Evolutionary conservation across 2,797 vertebrate genomes (phyloP).

Genomic region (Caiman crocodilus): DNA sequence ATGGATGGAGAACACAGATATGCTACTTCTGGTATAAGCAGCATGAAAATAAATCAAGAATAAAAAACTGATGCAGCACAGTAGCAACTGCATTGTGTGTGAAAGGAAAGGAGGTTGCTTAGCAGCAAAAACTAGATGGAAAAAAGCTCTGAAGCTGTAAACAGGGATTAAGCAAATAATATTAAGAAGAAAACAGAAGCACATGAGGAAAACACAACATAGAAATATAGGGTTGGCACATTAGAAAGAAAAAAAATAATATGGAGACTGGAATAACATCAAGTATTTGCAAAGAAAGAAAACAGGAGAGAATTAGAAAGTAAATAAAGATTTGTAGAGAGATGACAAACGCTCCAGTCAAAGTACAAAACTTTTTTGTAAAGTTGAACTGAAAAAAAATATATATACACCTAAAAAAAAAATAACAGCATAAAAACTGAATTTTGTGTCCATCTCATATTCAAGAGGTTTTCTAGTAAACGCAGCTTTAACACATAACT

Average conservation of each 20-base stretch:
- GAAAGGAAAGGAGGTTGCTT: not conserved
- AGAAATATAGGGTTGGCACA: not conserved
- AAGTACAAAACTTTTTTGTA: not conserved
- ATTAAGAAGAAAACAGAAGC: not conserved
- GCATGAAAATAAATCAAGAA: not conserved
- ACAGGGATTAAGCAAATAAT: not conserved
- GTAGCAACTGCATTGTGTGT: not conserved
- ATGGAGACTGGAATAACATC: not conserved
- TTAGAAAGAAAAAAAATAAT: not conserved
- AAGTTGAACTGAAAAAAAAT: too few species aligned
- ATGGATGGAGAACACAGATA: not conserved
- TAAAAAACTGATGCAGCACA: not conserved
- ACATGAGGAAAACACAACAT: not conserved
- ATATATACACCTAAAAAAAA: too few species aligned
- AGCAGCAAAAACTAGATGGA: not conserved
- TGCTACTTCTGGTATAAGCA: not conserved
- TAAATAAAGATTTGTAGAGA: fast-evolving
- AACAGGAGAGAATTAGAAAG: not conserved
- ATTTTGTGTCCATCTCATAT: too few species aligned
- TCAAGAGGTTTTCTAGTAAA: not conserved
- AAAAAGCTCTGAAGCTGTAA: not conserved
- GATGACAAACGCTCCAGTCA: not conserved
- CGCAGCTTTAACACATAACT: not conserved
- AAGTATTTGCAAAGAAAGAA: not conserved
- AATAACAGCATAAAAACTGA: too few species aligned